Evolutionary conservation across 2,113 vertebrate genomes (phyloP).

Genomic region (Chlamydotis undulata): DNA sequence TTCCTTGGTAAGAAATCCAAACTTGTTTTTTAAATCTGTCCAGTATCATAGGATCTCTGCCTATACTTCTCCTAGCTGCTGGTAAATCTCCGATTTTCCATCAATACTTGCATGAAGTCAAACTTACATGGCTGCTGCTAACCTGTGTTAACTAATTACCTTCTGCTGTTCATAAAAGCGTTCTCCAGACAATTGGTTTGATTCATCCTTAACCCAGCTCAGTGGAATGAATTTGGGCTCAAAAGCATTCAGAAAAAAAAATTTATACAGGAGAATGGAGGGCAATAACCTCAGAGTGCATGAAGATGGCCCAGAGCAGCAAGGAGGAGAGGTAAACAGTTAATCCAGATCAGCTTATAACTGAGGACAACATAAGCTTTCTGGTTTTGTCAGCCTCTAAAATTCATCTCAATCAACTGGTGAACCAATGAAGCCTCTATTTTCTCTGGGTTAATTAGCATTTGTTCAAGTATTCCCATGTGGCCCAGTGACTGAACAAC

Average conservation of each 20-base stretch:
- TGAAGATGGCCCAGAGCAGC: not conserved
- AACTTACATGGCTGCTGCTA: not conserved
- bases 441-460: constrained; percentile 1
- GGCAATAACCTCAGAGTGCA: not conserved
- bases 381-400: not conserved
- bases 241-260: not conserved
- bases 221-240: not conserved
- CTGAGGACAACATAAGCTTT: not conserved
- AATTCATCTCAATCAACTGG: not conserved
- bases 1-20: not conserved
- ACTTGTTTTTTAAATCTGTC: not conserved
- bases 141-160: not conserved
- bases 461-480: not conserved
- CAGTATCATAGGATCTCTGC: not conserved
- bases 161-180: not conserved
- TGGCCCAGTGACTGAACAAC: not conserved
- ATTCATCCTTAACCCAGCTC: not conserved
- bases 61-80: not conserved
- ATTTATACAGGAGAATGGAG: not conserved
- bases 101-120: not conserved
- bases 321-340: not conserved
- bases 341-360: not conserved
- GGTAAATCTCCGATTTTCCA: not conserved
- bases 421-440: not conserved
- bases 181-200: not conserved